phyloP scores from a whole-genome alignment of 2,888 invertebrate genomes.

The Teleogryllus oceanicus region DNA sequence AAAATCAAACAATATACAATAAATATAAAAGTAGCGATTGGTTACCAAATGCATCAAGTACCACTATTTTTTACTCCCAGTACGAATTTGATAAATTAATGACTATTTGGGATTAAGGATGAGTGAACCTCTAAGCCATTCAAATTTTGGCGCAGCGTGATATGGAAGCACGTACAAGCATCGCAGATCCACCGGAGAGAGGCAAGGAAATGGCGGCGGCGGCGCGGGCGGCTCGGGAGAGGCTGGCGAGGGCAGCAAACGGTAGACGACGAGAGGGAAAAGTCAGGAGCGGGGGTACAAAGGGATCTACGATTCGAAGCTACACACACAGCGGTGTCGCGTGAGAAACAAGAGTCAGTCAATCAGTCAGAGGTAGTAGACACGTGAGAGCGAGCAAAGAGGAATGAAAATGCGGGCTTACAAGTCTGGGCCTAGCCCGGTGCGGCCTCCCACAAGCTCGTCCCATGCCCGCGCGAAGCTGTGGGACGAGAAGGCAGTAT shows the following conservation, averaged over 20 bases:
- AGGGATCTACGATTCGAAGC: slow-evolving; percentile 6
- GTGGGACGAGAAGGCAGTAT: slow-evolving; percentile 7
- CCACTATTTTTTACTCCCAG: too few relatives aligned
- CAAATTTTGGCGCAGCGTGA: too few relatives aligned
- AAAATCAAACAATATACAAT: too few relatives aligned
- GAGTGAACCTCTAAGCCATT: too few relatives aligned
- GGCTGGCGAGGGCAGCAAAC: not conserved
- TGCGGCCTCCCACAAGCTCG: slow-evolving; percentile 18
- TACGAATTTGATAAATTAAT: too few relatives aligned
- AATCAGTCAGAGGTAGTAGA: slow-evolving; percentile 8
- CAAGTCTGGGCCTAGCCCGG: slow-evolving; percentile 9
- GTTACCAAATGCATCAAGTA: too few relatives aligned
- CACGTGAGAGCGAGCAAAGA: slow-evolving; percentile 18
- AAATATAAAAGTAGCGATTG: too few relatives aligned
- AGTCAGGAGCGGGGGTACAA: not conserved
- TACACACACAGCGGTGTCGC: slow-evolving; percentile 18
- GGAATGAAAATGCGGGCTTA: slow-evolving; percentile 18
- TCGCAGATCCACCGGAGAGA: not conserved
- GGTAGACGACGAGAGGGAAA: not conserved
- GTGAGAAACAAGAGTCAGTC: not conserved
- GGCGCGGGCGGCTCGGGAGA: not conserved
- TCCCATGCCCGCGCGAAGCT: slow-evolving; percentile 18
- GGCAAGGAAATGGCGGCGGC: not conserved
- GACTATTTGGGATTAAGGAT: too few relatives aligned
- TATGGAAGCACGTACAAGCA: not conserved